Conservation (phyloP, 2,113 vertebrate genomes). For the Malurus elegans region DNA sequence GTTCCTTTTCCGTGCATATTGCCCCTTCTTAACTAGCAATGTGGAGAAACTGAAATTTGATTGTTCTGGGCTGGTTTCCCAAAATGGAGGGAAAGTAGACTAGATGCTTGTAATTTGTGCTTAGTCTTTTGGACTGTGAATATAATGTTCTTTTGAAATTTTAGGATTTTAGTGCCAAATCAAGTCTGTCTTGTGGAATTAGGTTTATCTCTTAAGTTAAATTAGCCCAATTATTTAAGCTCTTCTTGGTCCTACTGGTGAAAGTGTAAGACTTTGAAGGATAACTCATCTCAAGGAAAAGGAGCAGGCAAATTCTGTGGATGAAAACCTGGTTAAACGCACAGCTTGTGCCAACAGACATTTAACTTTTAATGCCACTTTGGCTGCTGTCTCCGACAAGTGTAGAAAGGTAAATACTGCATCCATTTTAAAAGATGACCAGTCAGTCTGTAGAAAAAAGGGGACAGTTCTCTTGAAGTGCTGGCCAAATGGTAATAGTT, state of each 20-base stretch:
- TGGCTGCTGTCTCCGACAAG: neutral
- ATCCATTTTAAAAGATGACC: rapidly evolving
- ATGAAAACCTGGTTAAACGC: neutral
- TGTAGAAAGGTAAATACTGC: neutral
- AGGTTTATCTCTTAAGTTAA: neutral
- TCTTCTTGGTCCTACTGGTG: neutral
- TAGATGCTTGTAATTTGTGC: neutral
- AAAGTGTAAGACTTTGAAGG: neutral
- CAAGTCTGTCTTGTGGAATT: neutral
- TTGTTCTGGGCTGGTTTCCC: neutral
- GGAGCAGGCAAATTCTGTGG: neutral
- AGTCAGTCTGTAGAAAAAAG: neutral
- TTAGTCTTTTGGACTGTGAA: neutral
- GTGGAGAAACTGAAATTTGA: neutral
- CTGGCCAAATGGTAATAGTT: neutral
- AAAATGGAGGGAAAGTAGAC: neutral
- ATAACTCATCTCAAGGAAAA: neutral
- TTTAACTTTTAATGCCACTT: neutral
- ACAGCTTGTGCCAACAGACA: neutral
- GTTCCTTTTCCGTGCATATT: neutral
- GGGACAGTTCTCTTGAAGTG: neutral
- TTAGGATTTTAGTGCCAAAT: neutral
- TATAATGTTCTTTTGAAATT: neutral
- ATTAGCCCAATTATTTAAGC: neutral
- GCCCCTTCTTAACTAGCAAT: neutral